phyloP scores from a whole-genome alignment of 1,140 invertebrate genomes.

The Aphis craccivora region DNA sequence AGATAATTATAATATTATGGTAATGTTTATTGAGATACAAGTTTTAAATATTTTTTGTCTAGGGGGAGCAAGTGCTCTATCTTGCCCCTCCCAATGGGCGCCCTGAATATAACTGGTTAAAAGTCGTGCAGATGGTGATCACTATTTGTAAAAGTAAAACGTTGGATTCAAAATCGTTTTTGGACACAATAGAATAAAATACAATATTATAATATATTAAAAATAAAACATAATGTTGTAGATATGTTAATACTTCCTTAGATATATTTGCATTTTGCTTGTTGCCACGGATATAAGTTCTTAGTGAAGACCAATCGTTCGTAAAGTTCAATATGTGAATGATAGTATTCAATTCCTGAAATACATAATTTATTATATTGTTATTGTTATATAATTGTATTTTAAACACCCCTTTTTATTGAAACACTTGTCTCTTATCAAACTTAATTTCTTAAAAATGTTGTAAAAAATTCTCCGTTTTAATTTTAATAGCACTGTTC shows the following conservation, averaged over 20 bases:
- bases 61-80: too few relatives aligned
- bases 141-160: too few relatives aligned
- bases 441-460: neutral
- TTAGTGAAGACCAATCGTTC: neutral
- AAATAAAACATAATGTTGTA: neutral
- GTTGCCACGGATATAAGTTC: neutral
- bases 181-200: neutral
- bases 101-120: neutral
- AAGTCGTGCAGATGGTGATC: neutral
- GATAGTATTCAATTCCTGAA: neutral
- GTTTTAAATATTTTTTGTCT: too few relatives aligned
- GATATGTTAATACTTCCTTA: too few relatives aligned
- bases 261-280: neutral
- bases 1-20: too few relatives aligned
- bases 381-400: neutral
- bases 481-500: neutral
- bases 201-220: neutral
- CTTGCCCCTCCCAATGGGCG: too few relatives aligned
- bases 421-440: neutral
- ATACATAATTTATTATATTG: neutral
- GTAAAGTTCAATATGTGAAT: neutral
- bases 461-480: neutral
- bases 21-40: too few relatives aligned
- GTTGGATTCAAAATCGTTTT: neutral
- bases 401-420: neutral